Conservation (phyloP, 1,140 invertebrate genomes). For the Dreissena rostriformis region DNA sequence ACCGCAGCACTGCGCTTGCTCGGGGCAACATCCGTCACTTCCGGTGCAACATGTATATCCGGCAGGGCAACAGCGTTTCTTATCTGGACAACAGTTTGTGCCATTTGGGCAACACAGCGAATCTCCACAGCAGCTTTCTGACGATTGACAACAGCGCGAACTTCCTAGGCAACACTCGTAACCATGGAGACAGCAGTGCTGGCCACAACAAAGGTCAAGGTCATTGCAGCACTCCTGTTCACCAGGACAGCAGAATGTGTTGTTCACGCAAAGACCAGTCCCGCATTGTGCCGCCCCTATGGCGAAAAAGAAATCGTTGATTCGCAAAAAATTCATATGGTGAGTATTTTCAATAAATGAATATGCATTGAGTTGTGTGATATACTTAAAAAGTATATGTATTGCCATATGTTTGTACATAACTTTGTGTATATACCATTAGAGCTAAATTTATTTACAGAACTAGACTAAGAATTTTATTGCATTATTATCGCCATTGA, state of each 20-base stretch:
- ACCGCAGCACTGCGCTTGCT: constrained; percentile 34
- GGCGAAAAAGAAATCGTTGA: no score
- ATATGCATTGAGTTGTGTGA: no score
- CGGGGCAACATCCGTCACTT: constrained; percentile 34
- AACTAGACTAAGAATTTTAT: no score
- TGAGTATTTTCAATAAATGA: no score
- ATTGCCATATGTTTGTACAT: no score
- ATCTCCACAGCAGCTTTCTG: constrained; percentile 45
- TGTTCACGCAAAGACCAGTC: constrained; percentile 25
- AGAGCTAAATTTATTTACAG: no score
- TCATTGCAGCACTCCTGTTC: constrained; percentile 36
- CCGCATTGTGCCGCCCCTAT: constrained; percentile 22
- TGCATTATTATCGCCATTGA: no score
- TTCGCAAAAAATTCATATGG: no score
- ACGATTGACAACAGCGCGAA: constrained; percentile 25
- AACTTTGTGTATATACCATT: no score
- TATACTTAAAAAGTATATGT: no score
- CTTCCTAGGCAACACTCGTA: constrained; percentile 46
- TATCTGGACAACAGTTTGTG: constrained; percentile 29
- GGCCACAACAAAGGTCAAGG: constrained; percentile 40
- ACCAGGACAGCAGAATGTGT: constrained; percentile 41
- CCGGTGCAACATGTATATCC: constrained; percentile 37
- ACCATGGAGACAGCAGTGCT: constrained; percentile 46
- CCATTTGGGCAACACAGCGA: constrained; percentile 34
- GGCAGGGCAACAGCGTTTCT: constrained; percentile 39